These are phyloP conservation scores for Sylvietta virens DNA, from an alignment of 2,113 vertebrate genomes.

Conservation along the genomic window DNA sequence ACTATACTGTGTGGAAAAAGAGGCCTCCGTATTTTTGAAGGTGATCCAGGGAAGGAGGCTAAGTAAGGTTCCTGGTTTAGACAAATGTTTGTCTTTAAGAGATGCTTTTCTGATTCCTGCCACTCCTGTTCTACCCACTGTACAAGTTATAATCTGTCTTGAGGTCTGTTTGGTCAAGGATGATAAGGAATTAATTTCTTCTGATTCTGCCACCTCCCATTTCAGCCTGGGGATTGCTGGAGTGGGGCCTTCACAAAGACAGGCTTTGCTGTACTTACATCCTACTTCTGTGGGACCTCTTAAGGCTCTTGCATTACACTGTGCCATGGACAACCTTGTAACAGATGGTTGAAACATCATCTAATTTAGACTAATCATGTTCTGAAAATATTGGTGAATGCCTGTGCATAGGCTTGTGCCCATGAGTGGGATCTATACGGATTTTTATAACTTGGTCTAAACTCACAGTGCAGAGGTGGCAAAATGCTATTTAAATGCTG, in stretches of 20 bases:
- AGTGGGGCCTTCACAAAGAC: rapidly evolving
- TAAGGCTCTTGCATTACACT: background rate
- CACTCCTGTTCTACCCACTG: background rate
- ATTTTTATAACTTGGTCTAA: background rate
- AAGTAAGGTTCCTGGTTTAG: background rate
- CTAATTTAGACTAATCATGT: background rate
- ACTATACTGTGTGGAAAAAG: background rate
- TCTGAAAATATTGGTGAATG: background rate
- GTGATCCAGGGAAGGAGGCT: background rate
- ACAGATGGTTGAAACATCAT: background rate
- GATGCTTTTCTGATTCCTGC: background rate
- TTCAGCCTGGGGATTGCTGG: background rate
- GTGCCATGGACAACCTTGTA: background rate
- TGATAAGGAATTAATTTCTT: background rate
- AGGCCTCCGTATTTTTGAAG: background rate
- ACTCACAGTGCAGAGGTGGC: background rate
- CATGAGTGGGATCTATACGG: background rate
- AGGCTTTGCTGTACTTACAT: background rate
- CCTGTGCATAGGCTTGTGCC: background rate
- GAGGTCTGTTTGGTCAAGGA: background rate
- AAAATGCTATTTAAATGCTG: background rate
- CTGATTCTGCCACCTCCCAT: background rate
- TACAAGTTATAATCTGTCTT: background rate
- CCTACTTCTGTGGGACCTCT: background rate
- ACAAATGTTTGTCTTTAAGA: background rate